Conservation (phyloP, 2,797 vertebrate genomes). For the Columba guinea region DNA sequence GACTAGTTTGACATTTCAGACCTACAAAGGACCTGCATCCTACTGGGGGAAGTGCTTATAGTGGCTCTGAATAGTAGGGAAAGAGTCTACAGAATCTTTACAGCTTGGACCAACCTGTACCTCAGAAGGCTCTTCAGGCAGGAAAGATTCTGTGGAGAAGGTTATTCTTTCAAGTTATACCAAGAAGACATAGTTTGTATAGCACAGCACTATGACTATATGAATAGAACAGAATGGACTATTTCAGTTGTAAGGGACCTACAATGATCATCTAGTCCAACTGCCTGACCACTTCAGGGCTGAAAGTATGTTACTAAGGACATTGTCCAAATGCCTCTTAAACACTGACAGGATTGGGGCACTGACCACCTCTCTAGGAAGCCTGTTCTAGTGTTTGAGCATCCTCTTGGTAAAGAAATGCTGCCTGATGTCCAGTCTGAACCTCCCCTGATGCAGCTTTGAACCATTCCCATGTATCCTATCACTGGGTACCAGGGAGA, state of each 20-base stretch:
- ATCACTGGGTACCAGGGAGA: not conserved
- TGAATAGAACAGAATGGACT: not conserved
- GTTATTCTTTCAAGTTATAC: not conserved
- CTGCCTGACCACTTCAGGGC: not conserved
- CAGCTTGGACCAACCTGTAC: not conserved
- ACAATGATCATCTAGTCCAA: not conserved
- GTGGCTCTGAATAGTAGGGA: not conserved
- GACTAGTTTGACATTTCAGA: not conserved
- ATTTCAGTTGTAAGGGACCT: not conserved
- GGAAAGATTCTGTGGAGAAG: not conserved
- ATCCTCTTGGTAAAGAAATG: not conserved
- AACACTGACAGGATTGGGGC: not conserved
- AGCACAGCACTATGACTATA: not conserved
- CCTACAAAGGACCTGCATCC: not conserved
- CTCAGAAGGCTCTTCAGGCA: not conserved
- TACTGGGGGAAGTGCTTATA: not conserved
- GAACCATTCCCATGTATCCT: not conserved
- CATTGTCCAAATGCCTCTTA: not conserved
- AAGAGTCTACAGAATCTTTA: not conserved
- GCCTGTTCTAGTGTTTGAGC: not conserved
- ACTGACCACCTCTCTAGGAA: not conserved
- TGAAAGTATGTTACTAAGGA: not conserved
- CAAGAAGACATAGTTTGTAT: not conserved
- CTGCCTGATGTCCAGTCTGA: not conserved
- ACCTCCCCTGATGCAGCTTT: not conserved